A percentile compares a stretch with the other conserved stretches of the same genome.
Conservation (phyloP, 2,888 invertebrate genomes). For the Hypolimnas misippus region DNA sequence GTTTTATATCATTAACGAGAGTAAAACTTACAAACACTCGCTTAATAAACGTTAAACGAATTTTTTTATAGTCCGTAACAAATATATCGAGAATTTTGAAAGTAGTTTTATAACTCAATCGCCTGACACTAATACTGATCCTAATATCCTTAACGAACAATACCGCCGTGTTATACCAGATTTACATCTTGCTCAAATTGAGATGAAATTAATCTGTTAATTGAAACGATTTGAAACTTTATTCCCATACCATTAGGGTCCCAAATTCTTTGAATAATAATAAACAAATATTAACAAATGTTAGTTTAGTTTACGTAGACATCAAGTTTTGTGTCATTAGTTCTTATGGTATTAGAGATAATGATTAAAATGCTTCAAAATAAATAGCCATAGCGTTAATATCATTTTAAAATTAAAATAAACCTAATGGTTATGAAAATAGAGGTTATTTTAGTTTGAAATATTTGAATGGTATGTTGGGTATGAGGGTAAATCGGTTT, state of each 20-base stretch:
- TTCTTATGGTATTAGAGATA: not conserved
- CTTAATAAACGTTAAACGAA: too few relatives aligned
- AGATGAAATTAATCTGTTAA: conserved; percentile 59
- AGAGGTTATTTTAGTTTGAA: conserved; percentile 7
- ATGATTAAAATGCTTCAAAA: conserved; percentile 1
- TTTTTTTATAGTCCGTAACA: not conserved
- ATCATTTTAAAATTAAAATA: not conserved
- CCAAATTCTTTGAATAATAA: not conserved
- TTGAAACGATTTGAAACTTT: not conserved
- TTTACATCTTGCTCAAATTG: conserved; percentile 57
- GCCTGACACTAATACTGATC: conserved; percentile 33
- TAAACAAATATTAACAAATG: not conserved
- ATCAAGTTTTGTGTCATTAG: not conserved
- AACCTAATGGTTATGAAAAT: not conserved
- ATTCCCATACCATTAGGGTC: not conserved
- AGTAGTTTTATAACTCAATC: conserved; percentile 17
- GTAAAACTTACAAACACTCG: too few relatives aligned
- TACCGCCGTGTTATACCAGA: conserved; percentile 55
- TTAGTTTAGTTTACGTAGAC: not conserved
- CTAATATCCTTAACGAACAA: conserved; percentile 43
- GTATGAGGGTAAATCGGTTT: conserved; percentile 39
- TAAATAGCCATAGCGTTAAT: not conserved
- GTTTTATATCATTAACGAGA: too few relatives aligned
- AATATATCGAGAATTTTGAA: not conserved
- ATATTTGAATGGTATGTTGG: not conserved